Percentiles rank a stretch among this genome's conserved stretches.
Evolutionary conservation across 2,888 invertebrate species (phyloP).

Genomic region (Catotricha subobsoleta): DNA sequence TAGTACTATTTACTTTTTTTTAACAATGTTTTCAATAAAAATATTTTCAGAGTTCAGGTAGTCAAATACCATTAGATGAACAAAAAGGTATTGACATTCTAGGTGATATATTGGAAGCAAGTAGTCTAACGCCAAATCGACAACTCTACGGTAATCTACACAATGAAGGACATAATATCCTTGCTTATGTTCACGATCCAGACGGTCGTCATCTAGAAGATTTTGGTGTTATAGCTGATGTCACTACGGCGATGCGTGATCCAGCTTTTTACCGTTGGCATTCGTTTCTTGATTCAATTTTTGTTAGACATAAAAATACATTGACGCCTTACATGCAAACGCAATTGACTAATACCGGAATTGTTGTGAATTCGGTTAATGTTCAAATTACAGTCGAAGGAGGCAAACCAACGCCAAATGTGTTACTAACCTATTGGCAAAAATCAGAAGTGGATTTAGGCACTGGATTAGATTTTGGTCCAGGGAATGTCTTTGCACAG

Average conservation of each 20-base stretch:
- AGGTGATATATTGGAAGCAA: constrained; percentile 22
- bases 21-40: no score
- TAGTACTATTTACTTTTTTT: no score
- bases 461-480: constrained; percentile 60
- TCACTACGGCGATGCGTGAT: constrained; percentile 23
- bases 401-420: constrained; percentile 30
- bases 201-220: constrained; percentile 12
- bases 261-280: constrained; percentile 26
- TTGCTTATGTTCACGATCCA: constrained; percentile 21
- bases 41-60: constrained; percentile 10
- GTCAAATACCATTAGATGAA: constrained; percentile 16
- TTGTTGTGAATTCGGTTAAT: constrained; percentile 15
- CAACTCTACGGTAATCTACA: constrained; percentile 19
- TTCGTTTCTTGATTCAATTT: constrained; percentile 21
- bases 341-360: constrained; percentile 9
- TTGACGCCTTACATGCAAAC: constrained; percentile 12
- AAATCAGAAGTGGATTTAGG: constrained; percentile 62
- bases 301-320: constrained; percentile 18
- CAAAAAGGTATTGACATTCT: constrained; percentile 22
- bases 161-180: constrained; percentile 19
- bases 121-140: constrained; percentile 13
- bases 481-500: constrained; percentile 45
- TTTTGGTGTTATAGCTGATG: constrained; percentile 10
- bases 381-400: constrained; percentile 15
- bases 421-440: constrained; percentile 58